phyloP scores from a whole-genome alignment of 2,797 vertebrate species.

The Naso thynnoides region DNA sequence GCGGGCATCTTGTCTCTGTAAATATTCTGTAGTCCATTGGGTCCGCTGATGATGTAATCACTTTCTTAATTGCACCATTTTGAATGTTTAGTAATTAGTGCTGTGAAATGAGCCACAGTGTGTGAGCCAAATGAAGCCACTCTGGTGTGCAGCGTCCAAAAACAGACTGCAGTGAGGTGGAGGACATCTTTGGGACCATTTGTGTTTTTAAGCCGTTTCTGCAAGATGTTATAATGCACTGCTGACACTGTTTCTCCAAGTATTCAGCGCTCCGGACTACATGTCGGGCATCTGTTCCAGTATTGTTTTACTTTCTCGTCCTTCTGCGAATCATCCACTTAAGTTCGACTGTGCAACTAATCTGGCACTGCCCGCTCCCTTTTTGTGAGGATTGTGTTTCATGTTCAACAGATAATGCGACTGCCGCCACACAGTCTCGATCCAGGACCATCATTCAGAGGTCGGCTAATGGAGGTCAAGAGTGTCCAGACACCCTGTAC shows the following conservation, averaged over 20 bases:
- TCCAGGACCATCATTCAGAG: conserved; percentile 91
- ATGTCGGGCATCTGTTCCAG: not conserved
- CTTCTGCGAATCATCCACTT: conserved; percentile 18
- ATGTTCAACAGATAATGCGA: conserved; percentile 85
- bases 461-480: conserved; percentile 88
- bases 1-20: conserved; percentile 64
- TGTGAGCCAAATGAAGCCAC: conserved; percentile 78
- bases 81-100: conserved; percentile 84
- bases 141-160: conserved; percentile 64
- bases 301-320: conserved; percentile 27
- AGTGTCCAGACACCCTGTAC: conserved; percentile 94
- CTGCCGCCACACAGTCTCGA: conserved; percentile 88
- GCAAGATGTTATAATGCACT: conserved; percentile 22
- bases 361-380: not conserved
- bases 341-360: conserved; percentile 25
- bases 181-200: conserved; percentile 57
- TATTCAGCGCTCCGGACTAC: conserved; percentile 5
- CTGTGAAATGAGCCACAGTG: conserved; percentile 75
- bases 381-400: conserved; percentile 57
- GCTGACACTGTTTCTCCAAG: not conserved
- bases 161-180: conserved; percentile 56
- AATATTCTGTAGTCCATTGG: conserved; percentile 78
- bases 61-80: conserved; percentile 85
- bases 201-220: conserved; percentile 36
- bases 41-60: conserved; percentile 79